Conservation (phyloP, 2,888 invertebrate genomes). For the Orthosia gothica region DNA sequence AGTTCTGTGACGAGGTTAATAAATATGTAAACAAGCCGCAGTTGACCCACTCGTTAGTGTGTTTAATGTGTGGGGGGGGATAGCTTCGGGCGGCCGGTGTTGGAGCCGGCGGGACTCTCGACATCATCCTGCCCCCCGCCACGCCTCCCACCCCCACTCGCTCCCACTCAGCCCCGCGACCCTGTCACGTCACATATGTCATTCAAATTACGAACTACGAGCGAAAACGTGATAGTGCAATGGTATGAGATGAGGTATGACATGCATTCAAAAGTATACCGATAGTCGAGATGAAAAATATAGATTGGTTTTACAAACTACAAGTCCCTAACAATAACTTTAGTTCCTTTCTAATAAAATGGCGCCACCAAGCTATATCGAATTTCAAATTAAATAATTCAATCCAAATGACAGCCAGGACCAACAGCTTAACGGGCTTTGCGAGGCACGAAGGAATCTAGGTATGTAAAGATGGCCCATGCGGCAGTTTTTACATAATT, state of each 20-base stretch:
- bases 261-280: neutral
- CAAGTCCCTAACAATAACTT: too few relatives aligned
- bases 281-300: too few relatives aligned
- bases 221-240: constrained; percentile 22
- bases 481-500: too few relatives aligned
- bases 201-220: constrained; percentile 48
- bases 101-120: neutral
- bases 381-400: too few relatives aligned
- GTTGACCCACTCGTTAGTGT: constrained; percentile 52
- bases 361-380: too few relatives aligned
- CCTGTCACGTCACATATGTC: constrained; percentile 31
- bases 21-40: constrained; percentile 35
- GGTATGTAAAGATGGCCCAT: too few relatives aligned
- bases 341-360: too few relatives aligned
- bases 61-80: constrained; percentile 15
- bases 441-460: too few relatives aligned
- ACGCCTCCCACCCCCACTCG: constrained; percentile 1
- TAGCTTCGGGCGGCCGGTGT: constrained; percentile 11
- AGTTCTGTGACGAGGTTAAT: constrained; percentile 14
- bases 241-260: neutral
- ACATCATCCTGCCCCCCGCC: neutral
- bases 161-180: neutral
- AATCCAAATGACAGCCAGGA: too few relatives aligned
- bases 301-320: too few relatives aligned
- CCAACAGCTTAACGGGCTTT: too few relatives aligned